phyloP scores from a whole-genome alignment of 2,113 vertebrate species.

The Erythrocercus mccallii region DNA sequence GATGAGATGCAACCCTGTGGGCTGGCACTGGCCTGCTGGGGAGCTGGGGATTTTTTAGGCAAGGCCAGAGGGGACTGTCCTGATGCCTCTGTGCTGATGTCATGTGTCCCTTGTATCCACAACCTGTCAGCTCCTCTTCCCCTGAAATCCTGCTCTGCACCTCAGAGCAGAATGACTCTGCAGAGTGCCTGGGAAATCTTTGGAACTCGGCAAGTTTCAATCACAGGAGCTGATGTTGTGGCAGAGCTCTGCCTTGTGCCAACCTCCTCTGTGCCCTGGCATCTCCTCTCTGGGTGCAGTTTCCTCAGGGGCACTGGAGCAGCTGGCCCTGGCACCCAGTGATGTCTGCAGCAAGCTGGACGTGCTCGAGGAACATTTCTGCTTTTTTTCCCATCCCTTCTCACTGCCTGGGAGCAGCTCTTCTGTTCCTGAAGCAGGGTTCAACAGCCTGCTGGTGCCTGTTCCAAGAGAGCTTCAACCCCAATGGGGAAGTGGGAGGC shows the following conservation, averaged over 20 bases:
- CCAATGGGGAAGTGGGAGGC: not conserved
- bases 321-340: not conserved
- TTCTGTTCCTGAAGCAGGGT: not conserved
- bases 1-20: not conserved
- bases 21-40: not conserved
- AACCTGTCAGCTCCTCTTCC: not conserved
- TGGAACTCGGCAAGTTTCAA: not conserved
- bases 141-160: not conserved
- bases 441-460: not conserved
- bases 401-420: not conserved
- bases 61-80: not conserved
- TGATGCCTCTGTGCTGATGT: not conserved
- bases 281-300: not conserved
- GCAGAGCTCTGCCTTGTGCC: not conserved
- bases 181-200: not conserved
- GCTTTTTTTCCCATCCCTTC: not conserved
- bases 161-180: not conserved
- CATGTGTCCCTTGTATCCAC: accelerated
- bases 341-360: not conserved
- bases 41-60: not conserved
- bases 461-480: not conserved
- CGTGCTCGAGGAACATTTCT: not conserved
- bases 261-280: not conserved
- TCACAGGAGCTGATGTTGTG: not conserved
- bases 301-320: not conserved